Evolutionary conservation across 2,113 vertebrate species (phyloP), one percentile per base, ranked within the genome.

Genomic region (Xenus cinereus): DNA sequence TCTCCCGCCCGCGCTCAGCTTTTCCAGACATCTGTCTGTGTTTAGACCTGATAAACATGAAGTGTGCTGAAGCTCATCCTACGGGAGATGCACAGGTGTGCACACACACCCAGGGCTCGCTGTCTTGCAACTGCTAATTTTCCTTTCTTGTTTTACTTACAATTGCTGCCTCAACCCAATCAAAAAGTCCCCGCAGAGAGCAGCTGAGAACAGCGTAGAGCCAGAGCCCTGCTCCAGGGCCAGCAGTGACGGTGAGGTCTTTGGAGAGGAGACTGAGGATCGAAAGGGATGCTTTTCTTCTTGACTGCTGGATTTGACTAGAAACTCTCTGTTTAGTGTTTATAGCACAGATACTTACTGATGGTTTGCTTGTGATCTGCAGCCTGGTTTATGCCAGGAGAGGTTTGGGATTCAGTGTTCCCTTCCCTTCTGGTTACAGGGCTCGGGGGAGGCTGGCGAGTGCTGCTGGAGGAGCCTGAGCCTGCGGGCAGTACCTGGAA

Each of bases 301-400:
- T 66, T 4, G 8, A 33, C 23, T 35, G 27, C 60, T 82, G 66
- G 23, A 23, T 45, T 57, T 71, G 54, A 45, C n/a, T 12, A 41
- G 28, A 51, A 86, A 35, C 26, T 7, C 19, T 62, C 32, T 51
- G 46, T 35, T 71, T 46, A 39, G 6, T 74, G n/a, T 67, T 66
- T 71, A 12, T 7, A 72, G 56, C 30, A 48, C 19, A 64, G 39
- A 43, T 17, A 39, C 4, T 60, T 73, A 39, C 35, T 67, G 57
- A 63, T 15, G 20, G 48, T 13, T 82, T 69, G 20, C 77, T 87
- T 63, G 8, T 50, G 33, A 51, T 24, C 28, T 57, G 62, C 79
- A 89, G 86, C 30, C 35, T 83, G 57, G 23, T 72, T 80, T 84
- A 19, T 63, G 22, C 22, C 91, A 84, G 68, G 76, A 89, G 43